Evolutionary conservation across 92 coral and sea anemone species (phyloP).

Genomic region (Umimayanthus chanpuru): DNA sequence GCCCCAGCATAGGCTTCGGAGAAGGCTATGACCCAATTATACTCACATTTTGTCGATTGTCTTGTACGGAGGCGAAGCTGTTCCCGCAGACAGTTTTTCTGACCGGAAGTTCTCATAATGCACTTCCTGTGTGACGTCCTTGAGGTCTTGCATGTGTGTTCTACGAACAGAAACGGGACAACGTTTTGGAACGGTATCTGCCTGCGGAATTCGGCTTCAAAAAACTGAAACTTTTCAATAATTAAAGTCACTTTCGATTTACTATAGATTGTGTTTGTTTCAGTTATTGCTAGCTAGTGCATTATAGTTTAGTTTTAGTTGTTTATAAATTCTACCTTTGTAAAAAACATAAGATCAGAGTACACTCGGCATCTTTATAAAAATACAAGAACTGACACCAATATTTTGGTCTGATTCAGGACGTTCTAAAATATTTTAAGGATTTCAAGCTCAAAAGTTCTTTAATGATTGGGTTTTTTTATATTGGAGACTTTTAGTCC

Average conservation of each 20-base stretch:
- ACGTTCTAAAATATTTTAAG: too few species aligned
- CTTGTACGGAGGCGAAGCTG: conserved; percentile 69
- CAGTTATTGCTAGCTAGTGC: too few species aligned
- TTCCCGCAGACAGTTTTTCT: conserved; percentile 73
- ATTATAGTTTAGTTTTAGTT: background rate
- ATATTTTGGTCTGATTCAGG: too few species aligned
- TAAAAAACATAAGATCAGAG: too few species aligned
- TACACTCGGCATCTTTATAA: too few species aligned
- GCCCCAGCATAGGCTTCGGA: background rate
- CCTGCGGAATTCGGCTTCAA: background rate
- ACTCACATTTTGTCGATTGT: conserved; percentile 70
- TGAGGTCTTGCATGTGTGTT: conserved; percentile 98
- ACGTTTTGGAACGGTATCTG: background rate
- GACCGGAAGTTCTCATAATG: conserved; percentile 98
- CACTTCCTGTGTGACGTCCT: conserved; percentile 98
- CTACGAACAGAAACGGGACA: conserved; percentile 36
- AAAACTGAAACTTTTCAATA: background rate
- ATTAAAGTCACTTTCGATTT: too few species aligned
- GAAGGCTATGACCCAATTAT: background rate
- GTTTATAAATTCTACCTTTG: too few species aligned
- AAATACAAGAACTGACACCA: too few species aligned
- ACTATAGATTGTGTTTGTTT: too few species aligned
- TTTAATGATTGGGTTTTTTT: too few species aligned
- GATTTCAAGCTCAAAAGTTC: too few species aligned
- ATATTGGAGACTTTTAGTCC: too few species aligned